Evolutionary conservation across 2,797 vertebrate genomes (phyloP).

Genomic region (Vireo griseus): DNA sequence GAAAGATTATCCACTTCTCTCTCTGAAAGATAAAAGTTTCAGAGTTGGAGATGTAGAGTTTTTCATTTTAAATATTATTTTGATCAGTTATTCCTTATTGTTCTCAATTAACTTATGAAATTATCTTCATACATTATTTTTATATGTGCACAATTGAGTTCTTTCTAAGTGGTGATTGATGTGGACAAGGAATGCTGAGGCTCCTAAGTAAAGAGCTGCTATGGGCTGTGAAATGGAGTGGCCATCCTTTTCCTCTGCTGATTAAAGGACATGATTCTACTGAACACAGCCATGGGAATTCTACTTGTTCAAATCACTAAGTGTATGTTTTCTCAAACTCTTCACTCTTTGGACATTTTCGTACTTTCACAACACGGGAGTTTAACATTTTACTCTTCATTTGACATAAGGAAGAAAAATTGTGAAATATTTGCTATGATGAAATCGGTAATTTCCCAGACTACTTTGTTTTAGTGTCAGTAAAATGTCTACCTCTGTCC

Average conservation of each 20-base stretch:
- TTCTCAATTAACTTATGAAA: not conserved
- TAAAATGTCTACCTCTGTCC: not conserved
- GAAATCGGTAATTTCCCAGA: not conserved
- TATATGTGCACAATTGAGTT: not conserved
- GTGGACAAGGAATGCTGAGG: not conserved
- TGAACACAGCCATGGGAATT: not conserved
- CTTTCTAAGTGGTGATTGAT: not conserved
- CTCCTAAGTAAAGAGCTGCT: not conserved
- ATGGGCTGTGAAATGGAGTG: not conserved
- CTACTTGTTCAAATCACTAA: not conserved
- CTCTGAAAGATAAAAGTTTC: not conserved
- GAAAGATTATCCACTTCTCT: not conserved
- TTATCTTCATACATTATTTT: not conserved
- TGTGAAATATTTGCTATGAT: not conserved
- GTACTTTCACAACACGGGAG: not conserved
- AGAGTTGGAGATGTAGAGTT: accelerated
- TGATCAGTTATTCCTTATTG: not conserved
- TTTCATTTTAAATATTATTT: not conserved
- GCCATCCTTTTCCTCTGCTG: not conserved
- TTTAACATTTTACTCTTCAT: not conserved
- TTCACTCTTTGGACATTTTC: not conserved
- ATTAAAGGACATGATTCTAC: not conserved
- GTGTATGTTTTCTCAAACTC: not conserved
- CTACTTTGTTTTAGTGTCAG: not conserved
- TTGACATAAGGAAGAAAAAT: not conserved